A percentile compares a stretch with the other conserved stretches of the same genome.
Conservation (phyloP, 2,113 vertebrate species). For the Malurus elegans region DNA sequence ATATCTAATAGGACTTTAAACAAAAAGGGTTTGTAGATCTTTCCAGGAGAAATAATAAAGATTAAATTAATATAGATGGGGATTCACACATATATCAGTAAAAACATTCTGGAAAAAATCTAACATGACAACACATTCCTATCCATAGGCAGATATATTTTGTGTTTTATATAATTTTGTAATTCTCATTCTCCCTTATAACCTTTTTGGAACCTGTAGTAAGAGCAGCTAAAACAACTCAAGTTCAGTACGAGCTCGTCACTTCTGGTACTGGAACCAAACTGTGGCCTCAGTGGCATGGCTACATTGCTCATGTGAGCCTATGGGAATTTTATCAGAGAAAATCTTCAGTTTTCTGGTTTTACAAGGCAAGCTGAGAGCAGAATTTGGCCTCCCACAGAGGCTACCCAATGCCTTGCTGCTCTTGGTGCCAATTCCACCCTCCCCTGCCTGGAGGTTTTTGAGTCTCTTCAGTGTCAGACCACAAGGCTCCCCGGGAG, state of each 20-base stretch:
- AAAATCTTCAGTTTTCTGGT: not conserved
- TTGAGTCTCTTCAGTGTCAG: not conserved
- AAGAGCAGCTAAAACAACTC: not conserved
- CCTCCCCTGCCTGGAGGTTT: not conserved
- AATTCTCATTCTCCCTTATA: not conserved
- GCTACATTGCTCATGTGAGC: not conserved
- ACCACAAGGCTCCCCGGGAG: not conserved
- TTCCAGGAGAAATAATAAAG: not conserved
- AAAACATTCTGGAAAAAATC: not conserved
- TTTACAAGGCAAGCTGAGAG: not conserved
- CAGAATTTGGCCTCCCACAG: not conserved
- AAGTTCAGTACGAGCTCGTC: not conserved
- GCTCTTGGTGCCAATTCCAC: not conserved
- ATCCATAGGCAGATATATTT: not conserved
- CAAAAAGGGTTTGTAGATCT: not conserved
- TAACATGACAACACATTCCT: not conserved
- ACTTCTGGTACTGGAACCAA: not conserved
- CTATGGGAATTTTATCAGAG: not conserved
- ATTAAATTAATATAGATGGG: not conserved
- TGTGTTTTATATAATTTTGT: not conserved
- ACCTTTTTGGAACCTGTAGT: not conserved
- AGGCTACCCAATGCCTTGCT: not conserved
- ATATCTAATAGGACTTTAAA: not conserved
- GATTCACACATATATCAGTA: not conserved
- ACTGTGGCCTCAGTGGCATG: not conserved